Conservation (phyloP, 2,888 invertebrate species). For the Synergus laeviventris region DNA sequence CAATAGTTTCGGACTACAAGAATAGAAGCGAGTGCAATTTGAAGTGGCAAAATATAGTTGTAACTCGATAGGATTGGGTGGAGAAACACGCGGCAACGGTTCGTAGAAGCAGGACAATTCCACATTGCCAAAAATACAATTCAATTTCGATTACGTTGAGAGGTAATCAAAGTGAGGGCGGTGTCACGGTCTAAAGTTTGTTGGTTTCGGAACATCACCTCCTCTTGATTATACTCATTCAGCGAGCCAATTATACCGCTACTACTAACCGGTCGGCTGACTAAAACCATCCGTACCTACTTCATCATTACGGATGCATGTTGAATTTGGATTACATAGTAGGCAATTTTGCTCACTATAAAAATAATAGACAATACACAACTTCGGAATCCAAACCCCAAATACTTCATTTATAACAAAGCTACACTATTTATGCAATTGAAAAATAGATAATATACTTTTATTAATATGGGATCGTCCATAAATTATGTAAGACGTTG, state of each 20-base stretch:
- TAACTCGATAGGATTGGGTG: conserved; percentile 9
- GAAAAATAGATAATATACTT: too few relatives aligned
- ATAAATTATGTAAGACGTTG: too few relatives aligned
- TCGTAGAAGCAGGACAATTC: background rate
- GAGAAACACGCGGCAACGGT: background rate
- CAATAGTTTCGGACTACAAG: background rate
- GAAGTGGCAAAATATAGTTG: background rate
- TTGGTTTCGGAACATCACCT: conserved; percentile 40
- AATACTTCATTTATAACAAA: background rate
- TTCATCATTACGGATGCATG: conserved; percentile 33
- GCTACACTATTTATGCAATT: background rate
- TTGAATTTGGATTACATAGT: conserved; percentile 23
- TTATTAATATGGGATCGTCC: too few relatives aligned
- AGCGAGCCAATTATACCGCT: conserved; percentile 35
- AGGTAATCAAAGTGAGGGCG: conserved; percentile 23
- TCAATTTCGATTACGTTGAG: conserved; percentile 21
- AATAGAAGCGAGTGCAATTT: background rate
- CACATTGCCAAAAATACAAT: conserved; percentile 31
- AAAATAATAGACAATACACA: background rate
- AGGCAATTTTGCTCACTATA: conserved; percentile 15
- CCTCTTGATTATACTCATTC: conserved; percentile 26
- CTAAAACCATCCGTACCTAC: conserved; percentile 33
- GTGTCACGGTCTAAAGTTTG: conserved; percentile 32
- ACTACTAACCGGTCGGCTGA: conserved; percentile 35
- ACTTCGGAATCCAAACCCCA: background rate